Evolutionary conservation across 2,888 invertebrate genomes (phyloP), one percentile per base, ranked within the genome.

Genomic region (Myopa tessellatipennis): DNA sequence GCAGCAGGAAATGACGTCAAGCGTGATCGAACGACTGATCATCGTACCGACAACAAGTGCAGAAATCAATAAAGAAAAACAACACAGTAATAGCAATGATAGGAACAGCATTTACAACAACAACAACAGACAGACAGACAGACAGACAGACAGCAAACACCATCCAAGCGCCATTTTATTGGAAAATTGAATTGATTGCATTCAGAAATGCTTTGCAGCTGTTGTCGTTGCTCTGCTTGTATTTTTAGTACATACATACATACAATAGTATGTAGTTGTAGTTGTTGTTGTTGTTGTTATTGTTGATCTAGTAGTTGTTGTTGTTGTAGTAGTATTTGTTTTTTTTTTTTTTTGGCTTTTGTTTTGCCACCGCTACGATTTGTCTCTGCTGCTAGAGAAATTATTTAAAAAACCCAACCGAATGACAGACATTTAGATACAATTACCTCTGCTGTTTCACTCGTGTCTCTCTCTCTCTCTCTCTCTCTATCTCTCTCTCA

Each of bases 31-130:
- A 14, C 36, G 38, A 65, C 38, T 36, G 65, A 38, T 38, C 38
- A 36, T 5, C 36, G 70, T 70, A 45, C 36, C 55, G 45, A 75
- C 63, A 55, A 38, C n/a, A 36, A 61, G 26, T 65, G 14, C 36
- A 65, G 16, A 40, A 50, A 73, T 26, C 73, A 78, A 52, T 16
- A 78, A 74, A 68, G 74, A 36, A 73, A 71, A 68, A 63, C 65
- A 74, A 78, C 78, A 78, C 78, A 75, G 69, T 70, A 68, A 52
- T 72, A 26, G 61, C 68, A 81, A 79, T 70, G 63, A 52, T 72
- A 26, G 61, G 65, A 81, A 79, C 79, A 79, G 75, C 77, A 78
- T n/a, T n/a, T n/a, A 77, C 79, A 72, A 77, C 68, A 77, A 70
- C 76, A 70, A 61, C 38, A 50, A 70, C 76, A 61, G 5, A 61